A percentile compares a stretch with the other conserved stretches of the same genome.
These are phyloP conservation scores for Scomber japonicus DNA, from an alignment of 2,113 vertebrate species.

Conservation along the genomic window DNA sequence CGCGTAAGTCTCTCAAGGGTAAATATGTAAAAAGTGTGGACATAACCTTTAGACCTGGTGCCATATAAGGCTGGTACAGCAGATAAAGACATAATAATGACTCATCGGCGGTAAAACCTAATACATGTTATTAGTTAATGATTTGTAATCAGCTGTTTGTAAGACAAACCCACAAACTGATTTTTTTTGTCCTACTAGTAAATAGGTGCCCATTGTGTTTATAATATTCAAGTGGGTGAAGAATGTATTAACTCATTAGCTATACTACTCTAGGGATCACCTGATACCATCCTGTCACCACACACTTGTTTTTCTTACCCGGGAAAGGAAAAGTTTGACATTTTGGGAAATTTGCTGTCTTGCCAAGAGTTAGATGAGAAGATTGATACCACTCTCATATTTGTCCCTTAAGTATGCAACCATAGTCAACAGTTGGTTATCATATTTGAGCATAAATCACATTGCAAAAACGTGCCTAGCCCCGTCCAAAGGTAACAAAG, in stretches of 20 bases:
- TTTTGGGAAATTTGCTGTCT: background rate
- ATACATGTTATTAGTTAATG: background rate
- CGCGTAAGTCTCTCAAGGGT: conserved; percentile 18
- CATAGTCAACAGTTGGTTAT: background rate
- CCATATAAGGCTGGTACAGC: background rate
- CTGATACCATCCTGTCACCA: background rate
- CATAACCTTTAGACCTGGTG: conserved; percentile 57
- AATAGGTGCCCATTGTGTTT: background rate
- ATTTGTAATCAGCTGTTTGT: conserved; percentile 23
- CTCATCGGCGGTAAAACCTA: background rate
- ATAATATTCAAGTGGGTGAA: background rate
- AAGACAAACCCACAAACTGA: background rate
- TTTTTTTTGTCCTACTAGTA: background rate
- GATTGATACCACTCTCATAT: background rate
- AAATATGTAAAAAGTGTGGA: conserved; percentile 42
- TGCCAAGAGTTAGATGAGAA: background rate
- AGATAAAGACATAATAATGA: conserved; percentile 30
- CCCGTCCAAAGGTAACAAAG: background rate
- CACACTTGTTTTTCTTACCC: background rate
- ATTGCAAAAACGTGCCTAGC: no score
- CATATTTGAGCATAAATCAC: background rate
- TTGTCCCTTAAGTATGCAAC: background rate
- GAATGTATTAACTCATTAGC: conserved; percentile 18
- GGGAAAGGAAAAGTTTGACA: background rate
- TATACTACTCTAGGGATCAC: background rate